Base-by-base conservation (phyloP, 2,113 vertebrate genomes). In the Stegastes partitus region DNA sequence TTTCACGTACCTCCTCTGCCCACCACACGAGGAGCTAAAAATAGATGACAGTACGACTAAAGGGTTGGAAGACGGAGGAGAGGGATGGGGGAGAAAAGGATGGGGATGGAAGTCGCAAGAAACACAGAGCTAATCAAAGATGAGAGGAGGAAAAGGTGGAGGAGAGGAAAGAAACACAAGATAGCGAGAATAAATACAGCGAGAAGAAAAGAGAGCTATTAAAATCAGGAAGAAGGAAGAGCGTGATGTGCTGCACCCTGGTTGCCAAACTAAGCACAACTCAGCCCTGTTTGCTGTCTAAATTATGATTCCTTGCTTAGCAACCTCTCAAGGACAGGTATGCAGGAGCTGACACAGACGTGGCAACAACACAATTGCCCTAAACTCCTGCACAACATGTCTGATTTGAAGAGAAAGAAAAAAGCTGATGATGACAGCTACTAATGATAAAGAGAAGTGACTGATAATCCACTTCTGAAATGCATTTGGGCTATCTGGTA, bases 1-100 rank as follows among this genome's bases (percentile, higher is more conserved):
- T 75, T 92, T 93, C 90, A 92, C 68, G 80, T 85, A 92, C 75
- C 87, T 84, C 80, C 83, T 90, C 87, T 69, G 87, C 74, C 77
- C 82, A 65, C 71, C 66, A 88, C 91, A 93, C 87, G 78, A 91
- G 91, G 86, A 79, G 88, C 91, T 94, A 95, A 91, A 93, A 93
- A 94, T 94, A 94, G 89, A 86, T 56, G 56, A 77, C 76, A 28
- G 77, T 51, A 56, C 51, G 9, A 84, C 56, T 69, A 88, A 87
- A 85, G 50, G 74, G 73, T 65, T 45, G 85, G 79, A 85, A 55
- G 49, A n/a, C n/a, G n/a, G 69, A 39, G 70, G 68, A 73, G 68
- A 87, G 66, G 75, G 72, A 58, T 2, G 16, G 59, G 16, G 59
- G 80, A 69, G 70, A 55, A 64, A 42, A 71, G 62, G 67, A 75